Evolutionary conservation across 2,797 vertebrate genomes (phyloP).

Genomic region (Glossophaga mutica): DNA sequence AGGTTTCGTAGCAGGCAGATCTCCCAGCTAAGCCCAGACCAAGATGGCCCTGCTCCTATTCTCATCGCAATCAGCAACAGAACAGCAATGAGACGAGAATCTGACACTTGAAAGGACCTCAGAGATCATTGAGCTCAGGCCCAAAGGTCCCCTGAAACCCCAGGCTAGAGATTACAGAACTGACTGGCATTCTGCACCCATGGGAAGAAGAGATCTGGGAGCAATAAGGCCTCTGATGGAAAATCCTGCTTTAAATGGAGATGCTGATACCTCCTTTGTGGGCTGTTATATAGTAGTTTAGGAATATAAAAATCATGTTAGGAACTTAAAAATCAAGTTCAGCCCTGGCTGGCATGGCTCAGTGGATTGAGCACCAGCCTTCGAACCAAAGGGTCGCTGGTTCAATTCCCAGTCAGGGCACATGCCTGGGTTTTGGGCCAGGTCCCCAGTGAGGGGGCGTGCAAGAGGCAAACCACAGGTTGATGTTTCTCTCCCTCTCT

Average conservation of each 20-base stretch:
- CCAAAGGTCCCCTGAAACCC: not conserved
- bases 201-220: not conserved
- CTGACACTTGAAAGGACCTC: not conserved
- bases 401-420: too few relatives aligned
- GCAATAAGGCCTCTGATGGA: not conserved
- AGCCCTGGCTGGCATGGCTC: not conserved
- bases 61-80: constrained; percentile 23
- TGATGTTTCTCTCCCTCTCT: too few relatives aligned
- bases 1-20: not conserved
- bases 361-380: too few relatives aligned
- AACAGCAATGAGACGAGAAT: not conserved
- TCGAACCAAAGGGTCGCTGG: too few relatives aligned
- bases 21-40: not conserved
- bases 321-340: not conserved
- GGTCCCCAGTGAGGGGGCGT: too few relatives aligned
- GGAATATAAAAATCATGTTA: not conserved
- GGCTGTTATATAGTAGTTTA: not conserved
- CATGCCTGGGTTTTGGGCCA: too few relatives aligned
- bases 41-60: constrained; percentile 23
- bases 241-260: not conserved
- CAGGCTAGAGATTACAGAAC: not conserved
- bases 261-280: not conserved
- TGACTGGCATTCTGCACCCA: not conserved
- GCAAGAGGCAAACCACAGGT: too few relatives aligned
- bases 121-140: not conserved